Base-by-base conservation (phyloP, 2,797 vertebrate species). In the Rhyacichthys aspro region DNA sequence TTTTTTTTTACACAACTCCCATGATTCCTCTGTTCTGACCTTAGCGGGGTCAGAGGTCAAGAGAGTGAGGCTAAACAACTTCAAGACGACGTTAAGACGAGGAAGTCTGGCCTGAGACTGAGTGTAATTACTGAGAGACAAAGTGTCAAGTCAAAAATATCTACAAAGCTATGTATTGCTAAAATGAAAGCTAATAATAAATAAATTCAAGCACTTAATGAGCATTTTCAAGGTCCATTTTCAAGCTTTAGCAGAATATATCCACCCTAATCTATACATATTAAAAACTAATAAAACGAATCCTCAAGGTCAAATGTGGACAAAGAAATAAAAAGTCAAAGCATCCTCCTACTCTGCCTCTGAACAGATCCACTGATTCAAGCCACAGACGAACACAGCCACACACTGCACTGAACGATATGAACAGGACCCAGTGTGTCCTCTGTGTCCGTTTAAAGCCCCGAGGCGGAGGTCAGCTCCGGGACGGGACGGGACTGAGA, bases 381-480 rank as follows among this genome's bases (percentile, higher is more conserved):
- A 56, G 11, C 52, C 12, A 11, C 16, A 61, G 38, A 18, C 23
- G 28, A 5, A 12, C 23, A 63, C 42, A 56, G 41, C n/a, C 45
- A 55, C 63, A 63, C 28, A 55, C 11, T 67, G 54, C 53, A 59
- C 11, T 19, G 65, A 50, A 74, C 55, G 69, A 70, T 50, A 48
- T 49, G 54, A 28, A 2, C 18, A 14, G 39, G 16, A 9, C 42
- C 48, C 49, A 44, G 34, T 18, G 34, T 45, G 61, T 39, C 45
- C 43, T 52, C 45, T 53, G 5, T 46, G 41, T 28, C 46, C 60
- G 59, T 63, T 50, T 66, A 63, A 28, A 53, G 68, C 76, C 66
- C 56, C 41, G 9, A 74, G 81, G 70, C 59, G 56, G 65, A 74
- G 74, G 78, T 83, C 78, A 79, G 55, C 50, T 50, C 55, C 53